These are phyloP conservation scores for mouse (Mus musculus) DNA, from an alignment of 2,113 vertebrate species.

Conservation along the genomic window DNA sequence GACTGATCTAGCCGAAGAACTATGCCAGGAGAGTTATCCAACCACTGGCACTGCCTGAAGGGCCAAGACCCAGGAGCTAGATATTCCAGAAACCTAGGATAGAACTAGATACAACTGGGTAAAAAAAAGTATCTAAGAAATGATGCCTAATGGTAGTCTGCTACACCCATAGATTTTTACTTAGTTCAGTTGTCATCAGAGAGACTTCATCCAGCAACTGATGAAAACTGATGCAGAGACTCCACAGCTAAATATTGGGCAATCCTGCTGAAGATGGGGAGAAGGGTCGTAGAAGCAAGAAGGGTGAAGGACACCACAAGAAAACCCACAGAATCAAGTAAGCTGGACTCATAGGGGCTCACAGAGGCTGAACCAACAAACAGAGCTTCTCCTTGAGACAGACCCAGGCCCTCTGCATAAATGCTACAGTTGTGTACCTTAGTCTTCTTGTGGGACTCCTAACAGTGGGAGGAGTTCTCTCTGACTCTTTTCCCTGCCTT, in stretches of 20 bases:
- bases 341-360: not conserved
- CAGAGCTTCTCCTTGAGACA: not conserved
- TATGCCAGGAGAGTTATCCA: not conserved
- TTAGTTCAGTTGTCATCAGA: not conserved
- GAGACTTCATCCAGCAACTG: not conserved
- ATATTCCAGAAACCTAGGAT: not conserved
- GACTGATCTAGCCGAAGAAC: not conserved
- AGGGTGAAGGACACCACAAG: not conserved
- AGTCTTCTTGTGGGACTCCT: not conserved
- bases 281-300: not conserved
- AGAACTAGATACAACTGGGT: not conserved
- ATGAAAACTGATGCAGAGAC: not conserved
- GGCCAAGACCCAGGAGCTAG: not conserved
- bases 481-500: not conserved
- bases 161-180: not conserved
- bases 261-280: not conserved
- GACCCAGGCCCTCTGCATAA: not conserved
- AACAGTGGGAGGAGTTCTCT: not conserved
- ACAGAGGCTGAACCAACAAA: not conserved
- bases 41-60: not conserved
- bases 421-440: not conserved
- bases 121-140: not conserved
- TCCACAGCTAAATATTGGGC: not conserved
- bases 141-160: not conserved
- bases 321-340: not conserved